Evolutionary conservation across 2,888 invertebrate genomes (phyloP).

Genomic region (Glomeris marginata): DNA sequence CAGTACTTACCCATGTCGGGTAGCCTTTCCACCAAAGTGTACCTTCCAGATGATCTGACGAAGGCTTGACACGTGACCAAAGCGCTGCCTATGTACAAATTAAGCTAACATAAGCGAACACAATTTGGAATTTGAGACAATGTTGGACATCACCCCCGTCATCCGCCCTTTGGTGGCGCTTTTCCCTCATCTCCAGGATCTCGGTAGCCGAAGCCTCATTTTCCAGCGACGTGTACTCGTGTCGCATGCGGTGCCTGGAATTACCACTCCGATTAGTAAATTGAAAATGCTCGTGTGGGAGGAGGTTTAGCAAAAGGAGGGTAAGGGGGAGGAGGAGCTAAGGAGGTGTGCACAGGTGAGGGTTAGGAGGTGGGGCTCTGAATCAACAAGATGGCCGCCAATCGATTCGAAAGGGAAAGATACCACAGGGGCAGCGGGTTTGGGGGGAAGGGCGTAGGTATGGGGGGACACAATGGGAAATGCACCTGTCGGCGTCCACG

Average conservation of each 20-base stretch:
- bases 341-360: not conserved
- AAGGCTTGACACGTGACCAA: conserved; percentile 49
- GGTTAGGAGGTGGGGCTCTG: no score
- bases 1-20: conserved; percentile 66
- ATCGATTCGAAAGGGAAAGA: no score
- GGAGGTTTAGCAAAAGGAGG: not conserved
- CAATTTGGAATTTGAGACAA: no score
- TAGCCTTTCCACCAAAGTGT: conserved; percentile 61
- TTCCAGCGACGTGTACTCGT: conserved; percentile 52
- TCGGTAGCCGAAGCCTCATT: conserved; percentile 40
- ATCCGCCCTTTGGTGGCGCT: conserved; percentile 26
- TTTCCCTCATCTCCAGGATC: conserved; percentile 46
- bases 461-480: no score
- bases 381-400: no score
- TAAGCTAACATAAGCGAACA: no score
- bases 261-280: not conserved
- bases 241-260: conserved; percentile 37
- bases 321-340: no score
- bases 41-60: conserved; percentile 45
- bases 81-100: conserved; percentile 42
- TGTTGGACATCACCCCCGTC: conserved; percentile 20
- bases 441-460: no score
- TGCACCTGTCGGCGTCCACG: no score
- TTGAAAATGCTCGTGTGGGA: no score
- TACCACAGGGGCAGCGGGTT: no score